Evolutionary conservation across 1,140 invertebrate genomes (phyloP).

Genomic region (Parasteatoda tepidariorum): DNA sequence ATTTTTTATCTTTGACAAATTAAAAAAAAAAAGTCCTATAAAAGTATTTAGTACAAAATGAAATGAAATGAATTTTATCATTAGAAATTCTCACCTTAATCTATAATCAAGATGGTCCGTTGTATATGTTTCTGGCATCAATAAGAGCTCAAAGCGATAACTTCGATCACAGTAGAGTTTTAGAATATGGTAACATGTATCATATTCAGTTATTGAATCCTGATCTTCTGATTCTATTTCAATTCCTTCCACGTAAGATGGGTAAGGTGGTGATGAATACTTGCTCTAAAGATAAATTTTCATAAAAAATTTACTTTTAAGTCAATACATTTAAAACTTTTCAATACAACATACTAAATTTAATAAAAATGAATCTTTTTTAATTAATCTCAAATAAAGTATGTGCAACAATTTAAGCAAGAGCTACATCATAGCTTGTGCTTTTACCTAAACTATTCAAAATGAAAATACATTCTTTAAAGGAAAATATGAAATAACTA

Average conservation of each 20-base stretch:
- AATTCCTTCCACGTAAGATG: constrained; percentile 70
- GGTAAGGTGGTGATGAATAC: constrained; percentile 72
- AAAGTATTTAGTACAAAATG: too few species aligned
- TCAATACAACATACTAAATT: too few species aligned
- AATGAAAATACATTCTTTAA: too few species aligned
- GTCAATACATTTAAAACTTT: neutral
- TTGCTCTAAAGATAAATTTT: constrained; percentile 64
- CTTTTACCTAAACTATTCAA: too few species aligned
- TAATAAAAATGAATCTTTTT: too few species aligned
- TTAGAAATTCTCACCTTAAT: constrained; percentile 75
- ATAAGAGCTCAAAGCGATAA: constrained; percentile 76
- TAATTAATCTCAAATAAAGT: too few species aligned
- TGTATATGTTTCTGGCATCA: constrained; percentile 83
- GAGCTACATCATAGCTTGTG: too few species aligned
- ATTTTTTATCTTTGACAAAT: neutral
- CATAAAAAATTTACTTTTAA: neutral
- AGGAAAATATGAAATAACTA: too few species aligned
- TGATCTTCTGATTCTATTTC: constrained; percentile 10
- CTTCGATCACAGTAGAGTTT: constrained; percentile 75
- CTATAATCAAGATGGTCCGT: constrained; percentile 84
- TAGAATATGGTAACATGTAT: constrained; percentile 87
- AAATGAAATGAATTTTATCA: neutral
- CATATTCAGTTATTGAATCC: constrained; percentile 69
- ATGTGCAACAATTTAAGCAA: too few species aligned
- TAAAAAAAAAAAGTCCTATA: neutral